These are phyloP conservation scores for Peromyscus melanophrys DNA, from an alignment of 2,797 vertebrate genomes.

Conservation along the genomic window DNA sequence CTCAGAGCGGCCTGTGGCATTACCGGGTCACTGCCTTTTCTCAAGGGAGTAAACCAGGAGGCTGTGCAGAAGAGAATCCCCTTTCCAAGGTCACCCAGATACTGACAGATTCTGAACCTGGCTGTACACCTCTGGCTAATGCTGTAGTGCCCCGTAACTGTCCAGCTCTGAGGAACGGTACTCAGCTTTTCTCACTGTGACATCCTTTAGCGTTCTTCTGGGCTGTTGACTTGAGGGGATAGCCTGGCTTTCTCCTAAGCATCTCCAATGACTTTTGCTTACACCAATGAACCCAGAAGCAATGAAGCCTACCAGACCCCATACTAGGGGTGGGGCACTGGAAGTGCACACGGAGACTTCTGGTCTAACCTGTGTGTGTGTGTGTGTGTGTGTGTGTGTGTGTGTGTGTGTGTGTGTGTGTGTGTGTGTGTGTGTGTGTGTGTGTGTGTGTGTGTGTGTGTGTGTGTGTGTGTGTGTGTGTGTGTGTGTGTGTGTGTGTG, in stretches of 20 bases:
- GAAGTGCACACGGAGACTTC: background rate
- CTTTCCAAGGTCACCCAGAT: background rate
- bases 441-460: no score
- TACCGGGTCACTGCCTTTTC: background rate
- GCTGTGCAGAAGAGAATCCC: background rate
- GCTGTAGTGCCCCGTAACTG: fast-evolving
- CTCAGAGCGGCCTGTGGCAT: background rate
- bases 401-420: no score
- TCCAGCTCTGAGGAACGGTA: background rate
- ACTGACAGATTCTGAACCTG: background rate
- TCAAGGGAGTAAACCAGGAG: background rate
- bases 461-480: no score
- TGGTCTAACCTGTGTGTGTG: background rate
- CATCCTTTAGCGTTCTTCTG: background rate
- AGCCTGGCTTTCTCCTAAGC: background rate
- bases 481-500: no score
- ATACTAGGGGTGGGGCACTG: background rate
- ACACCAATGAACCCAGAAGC: background rate
- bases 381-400: no score
- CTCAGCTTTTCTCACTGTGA: background rate
- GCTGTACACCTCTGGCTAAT: fast-evolving
- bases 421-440: no score
- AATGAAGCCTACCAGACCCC: background rate
- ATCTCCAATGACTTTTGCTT: background rate
- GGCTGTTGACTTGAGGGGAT: background rate